Evolutionary conservation across 1,140 invertebrate species (phyloP).

Genomic region (Whitmania pigra): DNA sequence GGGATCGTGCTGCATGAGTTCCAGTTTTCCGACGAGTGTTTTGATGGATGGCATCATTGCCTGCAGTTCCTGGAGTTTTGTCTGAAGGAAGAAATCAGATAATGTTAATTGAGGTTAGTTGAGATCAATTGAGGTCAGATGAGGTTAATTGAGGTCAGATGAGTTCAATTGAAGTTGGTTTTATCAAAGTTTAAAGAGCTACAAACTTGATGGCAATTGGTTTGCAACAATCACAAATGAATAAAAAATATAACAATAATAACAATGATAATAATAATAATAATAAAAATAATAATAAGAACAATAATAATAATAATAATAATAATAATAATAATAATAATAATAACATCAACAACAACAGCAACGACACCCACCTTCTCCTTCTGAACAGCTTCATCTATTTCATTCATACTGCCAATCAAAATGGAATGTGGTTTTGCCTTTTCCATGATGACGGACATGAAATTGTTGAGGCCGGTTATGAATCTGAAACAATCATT

Average conservation of each 20-base stretch:
- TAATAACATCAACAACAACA: conserved; percentile 29
- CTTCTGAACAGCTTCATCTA: conserved; percentile 26
- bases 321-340: too few relatives aligned
- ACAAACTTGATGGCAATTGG: not conserved
- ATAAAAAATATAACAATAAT: too few relatives aligned
- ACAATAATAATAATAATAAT: too few relatives aligned
- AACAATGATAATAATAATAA: too few relatives aligned
- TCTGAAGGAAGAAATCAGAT: too few relatives aligned
- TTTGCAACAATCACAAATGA: conserved; percentile 17
- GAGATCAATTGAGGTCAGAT: too few relatives aligned
- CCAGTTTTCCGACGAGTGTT: not conserved
- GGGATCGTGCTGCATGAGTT: not conserved
- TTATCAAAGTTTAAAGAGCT: too few relatives aligned
- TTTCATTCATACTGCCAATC: conserved; percentile 5
- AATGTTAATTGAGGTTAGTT: too few relatives aligned
- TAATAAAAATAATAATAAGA: too few relatives aligned
- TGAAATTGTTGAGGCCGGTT: conserved; percentile 3
- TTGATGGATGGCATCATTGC: conserved; percentile 10
- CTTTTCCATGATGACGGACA: conserved; percentile 8
- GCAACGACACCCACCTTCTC: conserved; percentile 26
- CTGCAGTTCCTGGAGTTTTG: not conserved
- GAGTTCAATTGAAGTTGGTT: too few relatives aligned
- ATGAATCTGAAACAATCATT: not conserved
- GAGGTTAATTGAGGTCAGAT: too few relatives aligned
- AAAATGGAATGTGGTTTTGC: not conserved